Evolutionary conservation across 2,113 vertebrate species (phyloP).

Genomic region (Melanocharis versteri): DNA sequence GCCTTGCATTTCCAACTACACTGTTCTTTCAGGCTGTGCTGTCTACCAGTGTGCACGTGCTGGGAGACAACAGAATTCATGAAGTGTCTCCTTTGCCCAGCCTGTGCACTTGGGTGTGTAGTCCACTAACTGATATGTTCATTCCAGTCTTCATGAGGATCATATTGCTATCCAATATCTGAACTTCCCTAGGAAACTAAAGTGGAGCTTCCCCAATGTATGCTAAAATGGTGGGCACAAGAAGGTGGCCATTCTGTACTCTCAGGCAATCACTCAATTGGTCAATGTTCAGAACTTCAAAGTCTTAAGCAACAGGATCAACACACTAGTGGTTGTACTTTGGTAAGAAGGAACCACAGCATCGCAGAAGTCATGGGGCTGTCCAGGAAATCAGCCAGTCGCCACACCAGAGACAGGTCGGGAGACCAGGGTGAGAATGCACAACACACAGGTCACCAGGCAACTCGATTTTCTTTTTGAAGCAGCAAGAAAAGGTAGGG

Average conservation of each 20-base stretch:
- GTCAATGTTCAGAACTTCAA: not conserved
- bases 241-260: not conserved
- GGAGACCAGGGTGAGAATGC: not conserved
- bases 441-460: not conserved
- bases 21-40: not conserved
- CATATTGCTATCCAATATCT: not conserved
- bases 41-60: not conserved
- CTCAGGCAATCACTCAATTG: accelerated
- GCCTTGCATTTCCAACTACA: not conserved
- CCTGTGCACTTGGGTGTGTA: not conserved
- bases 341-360: not conserved
- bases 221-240: not conserved
- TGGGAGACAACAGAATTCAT: not conserved
- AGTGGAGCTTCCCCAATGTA: not conserved
- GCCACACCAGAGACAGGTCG: not conserved
- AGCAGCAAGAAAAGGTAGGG: not conserved
- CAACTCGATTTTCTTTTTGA: not conserved
- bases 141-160: not conserved
- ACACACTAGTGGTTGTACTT: not conserved
- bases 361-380: not conserved
- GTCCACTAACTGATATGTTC: not conserved
- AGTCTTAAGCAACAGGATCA: not conserved
- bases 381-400: not conserved
- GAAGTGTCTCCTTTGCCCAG: not conserved
- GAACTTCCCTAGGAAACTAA: not conserved